Evolutionary conservation across 2,113 vertebrate species (phyloP).

Genomic region (Oreochromis aureus): DNA sequence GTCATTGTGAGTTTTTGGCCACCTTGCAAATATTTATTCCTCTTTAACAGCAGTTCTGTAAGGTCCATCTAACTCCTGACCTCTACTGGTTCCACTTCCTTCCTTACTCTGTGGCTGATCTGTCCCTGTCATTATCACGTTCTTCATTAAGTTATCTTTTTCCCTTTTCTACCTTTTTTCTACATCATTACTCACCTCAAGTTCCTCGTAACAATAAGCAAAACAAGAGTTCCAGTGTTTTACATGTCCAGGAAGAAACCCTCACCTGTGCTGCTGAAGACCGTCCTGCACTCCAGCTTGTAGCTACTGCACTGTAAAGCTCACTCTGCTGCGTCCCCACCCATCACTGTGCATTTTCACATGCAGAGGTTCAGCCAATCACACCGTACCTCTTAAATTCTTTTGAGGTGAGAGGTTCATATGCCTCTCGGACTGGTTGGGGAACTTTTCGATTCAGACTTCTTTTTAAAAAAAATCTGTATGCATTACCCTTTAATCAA

Average conservation of each 20-base stretch:
- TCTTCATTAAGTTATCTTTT: not conserved
- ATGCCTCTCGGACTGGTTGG: constrained; percentile 2
- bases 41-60: not conserved
- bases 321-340: constrained; percentile 6
- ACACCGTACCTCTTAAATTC: constrained; percentile 6
- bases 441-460: not conserved
- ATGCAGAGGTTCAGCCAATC: constrained; percentile 30
- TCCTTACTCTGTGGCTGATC: not conserved
- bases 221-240: not conserved
- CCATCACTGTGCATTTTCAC: not conserved
- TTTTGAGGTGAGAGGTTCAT: not conserved
- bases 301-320: not conserved
- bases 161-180: not conserved
- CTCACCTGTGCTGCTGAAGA: constrained; percentile 22
- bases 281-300: not conserved
- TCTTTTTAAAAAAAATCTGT: too few species aligned
- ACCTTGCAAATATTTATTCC: not conserved
- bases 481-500: not conserved
- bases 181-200: not conserved
- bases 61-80: not conserved
- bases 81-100: not conserved
- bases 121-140: not conserved
- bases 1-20: not conserved
- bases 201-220: not conserved
- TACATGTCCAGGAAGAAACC: not conserved